Evolutionary conservation across 2,888 invertebrate species (phyloP), one percentile per base, ranked within the genome.

Genomic region (Phanerotoma sp.): DNA sequence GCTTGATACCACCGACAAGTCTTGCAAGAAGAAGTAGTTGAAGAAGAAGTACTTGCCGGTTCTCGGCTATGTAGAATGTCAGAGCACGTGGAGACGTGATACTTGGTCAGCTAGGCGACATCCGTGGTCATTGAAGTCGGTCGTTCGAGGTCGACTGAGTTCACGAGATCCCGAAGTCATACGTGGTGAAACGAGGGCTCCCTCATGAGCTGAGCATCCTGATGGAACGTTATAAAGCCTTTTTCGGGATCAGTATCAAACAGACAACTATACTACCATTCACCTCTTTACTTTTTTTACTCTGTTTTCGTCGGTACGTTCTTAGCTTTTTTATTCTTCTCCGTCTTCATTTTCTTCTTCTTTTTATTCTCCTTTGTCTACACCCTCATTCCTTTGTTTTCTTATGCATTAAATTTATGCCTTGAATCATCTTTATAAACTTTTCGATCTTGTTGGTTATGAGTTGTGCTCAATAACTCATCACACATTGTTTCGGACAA

Each of bases 91-190:
- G 68, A 59, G 56, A 45, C 30, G 37, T n/a, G 46, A 37, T 44
- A 57, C 59, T 61, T 60, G 53, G 61, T 60, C 56, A 70, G 9
- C 25, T 25, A 25, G 66, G 63, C 69, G 71, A 69, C 67, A 70
- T 70, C 69, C 67, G 70, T 68, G 69, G 68, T 67, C 64, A 66
- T 70, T 65, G 64, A 72, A 73, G 73, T 72, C 70, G 71, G 71
- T 68, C 70, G 71, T 63, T 65, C 62, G 70, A 72, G 71, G 73
- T 73, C 73, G 72, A 60, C 37, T 62, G 70, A 70, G 73, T 73
- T 73, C 72, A 72, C 64, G 63, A 52, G 40, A 42, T 46, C 46
- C 22, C 20, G 32, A 41, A 49, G 50, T 57, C 61, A 60, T 58
- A 63, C 53, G 51, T 33, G 54, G 58, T 42, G 51, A 63, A 63